A percentile compares a stretch with the other conserved stretches of the same genome.
phyloP scores from a whole-genome alignment of 2,113 vertebrate genomes.

The Hucho hucho region DNA sequence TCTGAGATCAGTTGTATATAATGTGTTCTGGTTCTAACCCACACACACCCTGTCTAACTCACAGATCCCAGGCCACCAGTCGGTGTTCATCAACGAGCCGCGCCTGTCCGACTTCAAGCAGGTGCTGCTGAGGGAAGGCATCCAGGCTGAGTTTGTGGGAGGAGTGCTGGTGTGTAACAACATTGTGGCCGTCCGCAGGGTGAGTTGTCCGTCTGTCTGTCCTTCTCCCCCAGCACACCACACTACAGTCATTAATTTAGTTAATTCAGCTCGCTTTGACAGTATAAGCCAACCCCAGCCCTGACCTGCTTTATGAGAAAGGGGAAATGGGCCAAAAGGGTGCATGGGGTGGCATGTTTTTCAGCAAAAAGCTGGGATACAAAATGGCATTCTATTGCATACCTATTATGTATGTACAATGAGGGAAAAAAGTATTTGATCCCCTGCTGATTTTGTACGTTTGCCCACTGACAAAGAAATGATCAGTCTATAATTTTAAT shows the following conservation, averaged over 20 bases:
- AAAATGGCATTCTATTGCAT: too few relatives aligned
- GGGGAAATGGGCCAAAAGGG: too few relatives aligned
- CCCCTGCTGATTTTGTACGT: too few relatives aligned
- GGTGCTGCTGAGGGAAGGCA: constrained; percentile 92
- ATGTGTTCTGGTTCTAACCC: not conserved
- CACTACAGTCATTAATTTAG: not conserved
- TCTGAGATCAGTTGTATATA: not conserved
- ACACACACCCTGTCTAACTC: constrained; percentile 7
- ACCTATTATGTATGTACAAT: too few relatives aligned
- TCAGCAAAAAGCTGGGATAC: not conserved
- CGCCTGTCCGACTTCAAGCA: constrained; percentile 98
- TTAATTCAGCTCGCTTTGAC: too few relatives aligned
- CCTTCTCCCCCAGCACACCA: constrained; percentile 1
- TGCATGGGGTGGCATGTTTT: not conserved
- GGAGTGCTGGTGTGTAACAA: constrained; percentile 98
- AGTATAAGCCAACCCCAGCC: not conserved
- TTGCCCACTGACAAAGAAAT: too few relatives aligned
- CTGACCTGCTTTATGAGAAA: too few relatives aligned
- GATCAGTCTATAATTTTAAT: too few relatives aligned
- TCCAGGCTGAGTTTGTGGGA: constrained; percentile 97
- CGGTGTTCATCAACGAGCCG: constrained; percentile 98
- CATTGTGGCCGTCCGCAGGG: constrained; percentile 95
- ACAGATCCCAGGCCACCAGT: constrained; percentile 93
- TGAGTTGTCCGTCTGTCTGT: constrained; percentile 65
- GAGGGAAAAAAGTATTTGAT: too few relatives aligned